Percentiles rank a stretch among this genome's conserved stretches.
phyloP scores from a whole-genome alignment of 2,797 vertebrate species.

The Sitta carolinensis region DNA sequence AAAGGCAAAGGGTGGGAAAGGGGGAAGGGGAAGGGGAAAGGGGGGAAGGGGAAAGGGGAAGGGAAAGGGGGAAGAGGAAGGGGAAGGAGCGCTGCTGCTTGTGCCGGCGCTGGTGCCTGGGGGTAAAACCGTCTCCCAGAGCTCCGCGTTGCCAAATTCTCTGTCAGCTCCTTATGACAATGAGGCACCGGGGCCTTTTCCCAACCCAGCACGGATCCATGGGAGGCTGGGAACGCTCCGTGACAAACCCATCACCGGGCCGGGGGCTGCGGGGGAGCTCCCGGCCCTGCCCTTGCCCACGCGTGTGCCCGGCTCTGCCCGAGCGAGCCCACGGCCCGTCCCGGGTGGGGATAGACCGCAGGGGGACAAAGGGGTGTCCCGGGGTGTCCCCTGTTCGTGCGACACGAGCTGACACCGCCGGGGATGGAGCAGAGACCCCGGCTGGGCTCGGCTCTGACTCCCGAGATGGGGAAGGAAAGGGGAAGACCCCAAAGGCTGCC shows the following conservation, averaged over 20 bases:
- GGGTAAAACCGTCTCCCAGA: not conserved
- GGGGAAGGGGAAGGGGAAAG: too few species aligned
- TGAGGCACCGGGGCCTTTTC: not conserved
- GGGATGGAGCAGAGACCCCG: not conserved
- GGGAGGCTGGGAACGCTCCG: not conserved
- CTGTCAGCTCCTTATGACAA: not conserved
- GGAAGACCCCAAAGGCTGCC: rapidly evolving
- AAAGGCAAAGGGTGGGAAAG: too few species aligned
- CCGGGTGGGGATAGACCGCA: rapidly evolving
- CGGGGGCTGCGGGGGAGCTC: not conserved
- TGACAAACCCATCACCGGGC: not conserved
- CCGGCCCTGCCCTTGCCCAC: not conserved
- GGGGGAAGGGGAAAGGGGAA: too few species aligned
- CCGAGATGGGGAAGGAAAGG: not conserved
- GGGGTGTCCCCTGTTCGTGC: not conserved
- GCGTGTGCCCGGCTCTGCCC: too few species aligned
- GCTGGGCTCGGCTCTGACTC: not conserved
- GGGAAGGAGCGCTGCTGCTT: not conserved
- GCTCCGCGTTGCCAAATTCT: rapidly evolving
- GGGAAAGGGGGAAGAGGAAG: too few species aligned
- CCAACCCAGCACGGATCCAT: not conserved
- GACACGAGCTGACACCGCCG: rapidly evolving
- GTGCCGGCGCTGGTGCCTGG: not conserved
- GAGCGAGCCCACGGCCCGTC: not conserved
- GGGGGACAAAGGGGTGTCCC: not conserved